Conservation (phyloP, 1,140 invertebrate species). For the Hylaeus anthracinus region DNA sequence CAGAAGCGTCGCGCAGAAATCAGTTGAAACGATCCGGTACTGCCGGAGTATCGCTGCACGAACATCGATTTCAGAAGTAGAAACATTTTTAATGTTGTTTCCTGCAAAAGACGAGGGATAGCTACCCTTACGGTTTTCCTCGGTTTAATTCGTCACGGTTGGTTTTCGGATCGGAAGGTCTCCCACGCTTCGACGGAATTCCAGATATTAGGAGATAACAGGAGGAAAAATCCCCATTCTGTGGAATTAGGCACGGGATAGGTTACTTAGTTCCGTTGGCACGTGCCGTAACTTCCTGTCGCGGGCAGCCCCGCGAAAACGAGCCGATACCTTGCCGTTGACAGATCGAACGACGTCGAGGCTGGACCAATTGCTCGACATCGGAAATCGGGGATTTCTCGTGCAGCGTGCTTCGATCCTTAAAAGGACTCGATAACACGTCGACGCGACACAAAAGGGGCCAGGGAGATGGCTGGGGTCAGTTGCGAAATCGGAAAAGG, state of each 20-base stretch:
- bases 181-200: neutral
- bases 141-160: slow-evolving; percentile 10
- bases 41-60: too few relatives aligned
- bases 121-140: neutral
- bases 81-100: too few relatives aligned
- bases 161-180: neutral
- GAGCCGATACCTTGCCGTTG: slow-evolving; percentile 63
- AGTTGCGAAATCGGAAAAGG: slow-evolving; percentile 15
- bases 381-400: slow-evolving; percentile 56
- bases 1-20: too few relatives aligned
- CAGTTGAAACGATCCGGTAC: too few relatives aligned
- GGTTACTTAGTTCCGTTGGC: slow-evolving; percentile 56
- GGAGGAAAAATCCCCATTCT: neutral
- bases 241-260: slow-evolving; percentile 13
- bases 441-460: slow-evolving; percentile 34
- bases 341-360: slow-evolving; percentile 43
- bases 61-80: too few relatives aligned
- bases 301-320: slow-evolving; percentile 52
- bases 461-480: neutral
- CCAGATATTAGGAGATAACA: slow-evolving; percentile 9
- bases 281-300: slow-evolving; percentile 64
- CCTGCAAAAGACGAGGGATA: too few relatives aligned
- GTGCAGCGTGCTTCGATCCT: neutral
- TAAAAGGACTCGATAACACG: slow-evolving; percentile 43
- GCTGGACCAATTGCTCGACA: slow-evolving; percentile 49